A percentile compares a stretch with the other conserved stretches of the same genome.
Evolutionary conservation across 2,888 invertebrate species (phyloP).

Genomic region (Drosophila quinaria): DNA sequence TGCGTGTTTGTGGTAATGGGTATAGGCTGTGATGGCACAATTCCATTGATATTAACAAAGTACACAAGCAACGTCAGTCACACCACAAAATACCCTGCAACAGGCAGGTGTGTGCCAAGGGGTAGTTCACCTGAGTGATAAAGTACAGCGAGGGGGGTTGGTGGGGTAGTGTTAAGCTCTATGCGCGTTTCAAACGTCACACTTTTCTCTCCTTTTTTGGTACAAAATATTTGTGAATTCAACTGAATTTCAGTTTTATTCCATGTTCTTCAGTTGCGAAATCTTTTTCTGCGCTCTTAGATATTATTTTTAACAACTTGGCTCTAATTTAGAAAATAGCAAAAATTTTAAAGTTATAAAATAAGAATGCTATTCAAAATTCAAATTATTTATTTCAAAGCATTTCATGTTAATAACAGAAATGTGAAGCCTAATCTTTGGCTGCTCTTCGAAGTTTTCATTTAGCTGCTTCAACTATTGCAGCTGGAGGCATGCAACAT

Average conservation of each 20-base stretch:
- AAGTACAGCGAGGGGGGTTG: no score
- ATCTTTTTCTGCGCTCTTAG: no score
- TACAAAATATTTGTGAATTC: slow-evolving; percentile 25
- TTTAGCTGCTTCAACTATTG: background rate
- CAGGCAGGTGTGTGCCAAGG: background rate
- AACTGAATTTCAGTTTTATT: background rate
- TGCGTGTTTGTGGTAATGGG: slow-evolving; percentile 12
- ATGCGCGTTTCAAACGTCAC: background rate
- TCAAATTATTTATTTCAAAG: no score
- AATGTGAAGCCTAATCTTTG: background rate
- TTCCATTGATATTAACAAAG: slow-evolving; percentile 58
- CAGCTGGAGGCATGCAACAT: slow-evolving; percentile 1
- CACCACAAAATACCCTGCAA: slow-evolving; percentile 25
- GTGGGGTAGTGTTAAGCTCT: no score
- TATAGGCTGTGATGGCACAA: slow-evolving; percentile 13
- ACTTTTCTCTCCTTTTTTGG: slow-evolving; percentile 4
- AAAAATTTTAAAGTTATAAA: no score
- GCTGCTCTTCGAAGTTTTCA: background rate
- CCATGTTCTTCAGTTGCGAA: background rate
- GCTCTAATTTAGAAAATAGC: no score
- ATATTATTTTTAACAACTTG: no score
- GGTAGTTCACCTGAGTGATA: background rate
- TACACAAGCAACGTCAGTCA: slow-evolving; percentile 43
- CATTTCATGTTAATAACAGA: no score
- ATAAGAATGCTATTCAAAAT: no score